Percentiles rank a stretch among this genome's conserved stretches.
phyloP scores from a whole-genome alignment of 2,797 vertebrate species.

The Carduelis carduelis region DNA sequence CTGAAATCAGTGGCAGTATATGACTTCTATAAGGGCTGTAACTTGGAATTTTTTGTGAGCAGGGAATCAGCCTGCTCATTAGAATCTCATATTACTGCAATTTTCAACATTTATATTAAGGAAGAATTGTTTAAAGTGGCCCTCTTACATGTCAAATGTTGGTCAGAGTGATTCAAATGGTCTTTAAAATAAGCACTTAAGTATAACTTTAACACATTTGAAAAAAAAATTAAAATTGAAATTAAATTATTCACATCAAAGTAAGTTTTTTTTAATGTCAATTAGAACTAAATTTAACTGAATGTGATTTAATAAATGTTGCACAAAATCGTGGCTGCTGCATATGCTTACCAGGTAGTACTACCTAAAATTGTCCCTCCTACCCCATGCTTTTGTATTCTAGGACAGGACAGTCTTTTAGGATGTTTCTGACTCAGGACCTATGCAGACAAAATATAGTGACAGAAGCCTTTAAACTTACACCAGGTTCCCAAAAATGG shows the following conservation, averaged over 20 bases:
- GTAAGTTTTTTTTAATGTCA: neutral
- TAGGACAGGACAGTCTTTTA: neutral
- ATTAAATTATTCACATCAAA: neutral
- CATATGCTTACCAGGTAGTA: neutral
- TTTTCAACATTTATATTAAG: neutral
- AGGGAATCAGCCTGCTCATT: neutral
- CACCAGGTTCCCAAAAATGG: neutral
- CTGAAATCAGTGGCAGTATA: neutral
- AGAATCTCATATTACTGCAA: neutral
- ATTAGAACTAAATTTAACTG: neutral
- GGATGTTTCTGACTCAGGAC: neutral
- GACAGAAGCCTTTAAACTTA: neutral
- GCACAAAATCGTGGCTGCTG: neutral
- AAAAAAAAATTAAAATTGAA: neutral
- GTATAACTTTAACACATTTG: neutral
- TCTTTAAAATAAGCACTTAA: neutral
- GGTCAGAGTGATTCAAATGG: neutral
- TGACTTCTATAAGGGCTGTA: neutral
- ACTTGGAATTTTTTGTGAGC: neutral
- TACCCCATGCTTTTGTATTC: neutral
- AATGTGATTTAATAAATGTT: neutral
- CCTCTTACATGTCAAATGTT: neutral
- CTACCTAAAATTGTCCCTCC: neutral
- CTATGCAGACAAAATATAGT: neutral
- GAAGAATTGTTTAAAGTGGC: neutral